A percentile compares a stretch with the other conserved stretches of the same genome.
Conservation (phyloP, 2,888 invertebrate species). For the Ornithoptera priamus region DNA sequence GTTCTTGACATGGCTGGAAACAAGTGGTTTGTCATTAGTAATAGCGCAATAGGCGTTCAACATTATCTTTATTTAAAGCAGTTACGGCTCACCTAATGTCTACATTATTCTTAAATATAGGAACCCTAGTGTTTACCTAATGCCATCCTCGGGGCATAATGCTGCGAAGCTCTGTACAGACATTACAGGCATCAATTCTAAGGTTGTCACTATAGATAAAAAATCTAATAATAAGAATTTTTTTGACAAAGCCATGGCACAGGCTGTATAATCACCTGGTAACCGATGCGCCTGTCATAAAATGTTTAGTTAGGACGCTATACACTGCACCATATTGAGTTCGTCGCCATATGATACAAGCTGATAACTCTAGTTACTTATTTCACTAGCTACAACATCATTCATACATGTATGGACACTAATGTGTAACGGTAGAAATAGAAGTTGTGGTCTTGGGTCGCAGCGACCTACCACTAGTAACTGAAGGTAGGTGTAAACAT, state of each 20-base stretch:
- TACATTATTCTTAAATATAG: conserved; percentile 20
- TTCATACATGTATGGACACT: background rate
- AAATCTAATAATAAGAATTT: background rate
- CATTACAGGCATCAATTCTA: conserved; percentile 1
- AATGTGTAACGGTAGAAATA: background rate
- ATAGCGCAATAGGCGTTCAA: conserved; percentile 9
- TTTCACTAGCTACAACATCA: too few relatives aligned
- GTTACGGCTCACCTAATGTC: conserved; percentile 21
- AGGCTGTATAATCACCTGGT: too few relatives aligned
- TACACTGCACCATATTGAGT: too few relatives aligned
- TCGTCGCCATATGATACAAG: too few relatives aligned
- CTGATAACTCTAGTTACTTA: too few relatives aligned
- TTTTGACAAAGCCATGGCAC: background rate
- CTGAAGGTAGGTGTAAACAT: too few relatives aligned
- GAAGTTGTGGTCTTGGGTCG: too few relatives aligned
- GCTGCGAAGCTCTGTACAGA: conserved; percentile 22
- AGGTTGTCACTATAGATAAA: conserved; percentile 10
- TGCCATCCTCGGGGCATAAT: conserved; percentile 40
- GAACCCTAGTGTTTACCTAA: conserved; percentile 34
- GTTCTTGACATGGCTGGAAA: conserved; percentile 4
- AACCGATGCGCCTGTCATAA: too few relatives aligned
- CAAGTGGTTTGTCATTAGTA: conserved; percentile 6
- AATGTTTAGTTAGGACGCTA: too few relatives aligned
- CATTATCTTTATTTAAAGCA: conserved; percentile 22
- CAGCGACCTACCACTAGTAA: too few relatives aligned